Evolutionary conservation across 2,797 vertebrate genomes (phyloP).

Genomic region (Oryzias dopingdopingensis): DNA sequence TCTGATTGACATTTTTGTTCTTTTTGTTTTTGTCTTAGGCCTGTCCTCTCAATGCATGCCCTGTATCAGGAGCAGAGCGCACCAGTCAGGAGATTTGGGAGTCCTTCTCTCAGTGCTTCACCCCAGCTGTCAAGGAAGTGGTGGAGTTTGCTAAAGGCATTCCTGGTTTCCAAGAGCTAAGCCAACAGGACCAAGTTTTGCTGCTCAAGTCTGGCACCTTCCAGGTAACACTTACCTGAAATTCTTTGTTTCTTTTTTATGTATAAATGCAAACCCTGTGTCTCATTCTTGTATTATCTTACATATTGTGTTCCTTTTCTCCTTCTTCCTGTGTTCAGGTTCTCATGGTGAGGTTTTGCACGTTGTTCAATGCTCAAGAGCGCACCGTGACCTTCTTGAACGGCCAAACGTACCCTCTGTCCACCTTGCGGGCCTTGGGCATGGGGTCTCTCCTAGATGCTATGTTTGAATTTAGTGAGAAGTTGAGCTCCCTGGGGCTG

Average conservation of each 20-base stretch:
- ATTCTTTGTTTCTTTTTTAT: not conserved
- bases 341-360: constrained; percentile 82
- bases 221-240: constrained; percentile 68
- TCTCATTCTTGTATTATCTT: not conserved
- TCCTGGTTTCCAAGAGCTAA: constrained; percentile 81
- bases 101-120: constrained; percentile 83
- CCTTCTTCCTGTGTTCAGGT: constrained; percentile 53
- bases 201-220: constrained; percentile 84
- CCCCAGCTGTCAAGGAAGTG: constrained; percentile 82
- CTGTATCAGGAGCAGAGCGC: constrained; percentile 72
- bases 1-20: not conserved
- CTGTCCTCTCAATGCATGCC: constrained; percentile 80
- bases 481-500: constrained; percentile 74
- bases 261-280: constrained; percentile 3
- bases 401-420: constrained; percentile 77
- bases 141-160: constrained; percentile 85
- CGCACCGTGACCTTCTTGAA: constrained; percentile 79
- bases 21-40: constrained; percentile 60
- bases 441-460: constrained; percentile 79
- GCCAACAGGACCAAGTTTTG: constrained; percentile 84
- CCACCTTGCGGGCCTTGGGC: constrained; percentile 70
- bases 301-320: not conserved
- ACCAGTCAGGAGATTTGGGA: constrained; percentile 82
- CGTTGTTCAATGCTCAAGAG: constrained; percentile 77
- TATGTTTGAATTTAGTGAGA: constrained; percentile 83